Evolutionary conservation across 2,113 vertebrate species (phyloP).

Genomic region (Proterorhinus semilunaris): DNA sequence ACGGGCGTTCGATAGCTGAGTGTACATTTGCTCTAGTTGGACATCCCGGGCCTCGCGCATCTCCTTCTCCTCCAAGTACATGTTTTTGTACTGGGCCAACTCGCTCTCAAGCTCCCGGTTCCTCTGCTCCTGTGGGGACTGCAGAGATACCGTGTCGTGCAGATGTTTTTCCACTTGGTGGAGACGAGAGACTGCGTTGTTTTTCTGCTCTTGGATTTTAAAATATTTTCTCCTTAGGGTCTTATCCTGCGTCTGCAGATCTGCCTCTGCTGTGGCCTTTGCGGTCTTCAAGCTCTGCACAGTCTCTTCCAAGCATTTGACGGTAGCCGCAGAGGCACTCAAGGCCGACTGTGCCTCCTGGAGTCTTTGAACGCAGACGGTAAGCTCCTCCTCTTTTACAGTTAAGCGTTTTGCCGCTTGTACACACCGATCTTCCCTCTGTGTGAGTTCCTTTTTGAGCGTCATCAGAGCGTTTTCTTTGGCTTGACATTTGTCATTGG

Average conservation of each 20-base stretch:
- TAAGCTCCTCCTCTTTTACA: constrained; percentile 75
- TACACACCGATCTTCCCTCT: constrained; percentile 74
- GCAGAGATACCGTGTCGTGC: constrained; percentile 83
- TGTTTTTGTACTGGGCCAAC: constrained; percentile 73
- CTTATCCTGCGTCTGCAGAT: no score
- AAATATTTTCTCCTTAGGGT: constrained; percentile 79
- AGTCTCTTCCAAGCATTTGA: constrained; percentile 83
- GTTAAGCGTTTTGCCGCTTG: constrained; percentile 76
- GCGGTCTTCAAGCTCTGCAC: constrained; percentile 76
- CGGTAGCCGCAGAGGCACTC: constrained; percentile 54
- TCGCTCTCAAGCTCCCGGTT: constrained; percentile 84
- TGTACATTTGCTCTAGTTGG: constrained; percentile 86
- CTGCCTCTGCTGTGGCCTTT: no score
- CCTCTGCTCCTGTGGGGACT: constrained; percentile 82
- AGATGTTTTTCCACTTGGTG: constrained; percentile 65
- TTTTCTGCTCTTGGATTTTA: constrained; percentile 81
- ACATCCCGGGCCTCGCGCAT: constrained; percentile 75
- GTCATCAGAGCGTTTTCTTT: no score
- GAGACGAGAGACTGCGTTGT: constrained; percentile 50
- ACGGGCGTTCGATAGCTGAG: constrained; percentile 80
- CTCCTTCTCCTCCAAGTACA: constrained; percentile 83
- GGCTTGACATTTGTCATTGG: no score
- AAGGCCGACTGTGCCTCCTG: constrained; percentile 75
- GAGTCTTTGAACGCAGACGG: constrained; percentile 71
- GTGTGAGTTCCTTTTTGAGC: constrained; percentile 81